Conservation (phyloP, 1,140 invertebrate genomes). For the Brachionus asplanchnoidis region DNA sequence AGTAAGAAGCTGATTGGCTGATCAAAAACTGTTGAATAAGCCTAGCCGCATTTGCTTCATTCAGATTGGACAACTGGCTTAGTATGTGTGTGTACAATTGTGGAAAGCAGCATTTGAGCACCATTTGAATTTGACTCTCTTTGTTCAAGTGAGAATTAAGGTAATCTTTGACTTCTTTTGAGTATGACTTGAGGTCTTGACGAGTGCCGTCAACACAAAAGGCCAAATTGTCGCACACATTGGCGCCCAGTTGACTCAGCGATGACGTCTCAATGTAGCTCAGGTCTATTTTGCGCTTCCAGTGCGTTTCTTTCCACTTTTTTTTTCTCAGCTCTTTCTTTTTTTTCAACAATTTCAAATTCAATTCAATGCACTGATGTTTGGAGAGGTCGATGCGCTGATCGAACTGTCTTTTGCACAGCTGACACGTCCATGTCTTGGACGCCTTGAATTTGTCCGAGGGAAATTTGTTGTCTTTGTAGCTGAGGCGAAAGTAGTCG, state of each 20-base stretch:
- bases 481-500: slow-evolving; percentile 10
- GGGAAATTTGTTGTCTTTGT: background rate
- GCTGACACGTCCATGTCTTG: slow-evolving; percentile 35
- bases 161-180: slow-evolving; percentile 31
- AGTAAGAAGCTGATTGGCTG: background rate
- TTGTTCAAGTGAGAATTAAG: background rate
- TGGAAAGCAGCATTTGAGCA: slow-evolving; percentile 10
- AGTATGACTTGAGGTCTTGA: slow-evolving; percentile 47
- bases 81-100: background rate
- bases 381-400: slow-evolving; percentile 27
- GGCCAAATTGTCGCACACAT: slow-evolving; percentile 65
- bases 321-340: slow-evolving; percentile 38
- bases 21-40: background rate
- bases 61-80: background rate
- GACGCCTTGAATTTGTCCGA: background rate
- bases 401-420: slow-evolving; percentile 39
- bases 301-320: slow-evolving; percentile 46
- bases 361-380: slow-evolving; percentile 32
- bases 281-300: slow-evolving; percentile 37
- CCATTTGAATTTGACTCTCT: slow-evolving; percentile 22
- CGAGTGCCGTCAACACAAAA: slow-evolving; percentile 65
- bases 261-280: slow-evolving; percentile 59
- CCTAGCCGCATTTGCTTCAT: background rate
- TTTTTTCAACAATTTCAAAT: slow-evolving; percentile 1
- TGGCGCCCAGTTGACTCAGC: slow-evolving; percentile 62